A percentile compares a stretch with the other conserved stretches of the same genome.
Conservation (phyloP, 2,797 vertebrate species). For the Pantherophis vulpinus region DNA sequence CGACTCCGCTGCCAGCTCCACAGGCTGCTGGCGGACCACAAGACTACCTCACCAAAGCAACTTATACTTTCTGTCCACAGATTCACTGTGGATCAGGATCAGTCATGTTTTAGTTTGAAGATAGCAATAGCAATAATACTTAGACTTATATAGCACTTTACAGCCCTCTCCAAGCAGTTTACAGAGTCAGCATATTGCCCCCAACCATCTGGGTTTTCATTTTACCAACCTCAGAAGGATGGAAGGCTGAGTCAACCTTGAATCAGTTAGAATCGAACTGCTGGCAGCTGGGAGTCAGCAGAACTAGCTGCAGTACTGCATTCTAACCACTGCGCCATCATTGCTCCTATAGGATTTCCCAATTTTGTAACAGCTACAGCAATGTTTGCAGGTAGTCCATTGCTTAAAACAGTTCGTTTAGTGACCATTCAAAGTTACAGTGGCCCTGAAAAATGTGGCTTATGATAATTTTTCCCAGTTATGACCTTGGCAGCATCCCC, state of each 20-base stretch:
- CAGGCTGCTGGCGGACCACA: no score
- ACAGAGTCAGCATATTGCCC: no score
- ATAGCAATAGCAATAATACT: background rate
- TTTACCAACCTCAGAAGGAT: background rate
- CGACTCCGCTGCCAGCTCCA: no score
- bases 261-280: background rate
- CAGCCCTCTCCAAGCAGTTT: background rate
- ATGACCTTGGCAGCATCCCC: background rate
- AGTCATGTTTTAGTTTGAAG: background rate
- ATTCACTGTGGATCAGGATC: background rate
- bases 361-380: background rate
- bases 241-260: background rate
- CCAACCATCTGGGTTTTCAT: background rate
- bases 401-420: background rate
- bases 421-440: background rate
- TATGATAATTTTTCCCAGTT: background rate
- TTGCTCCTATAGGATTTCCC: background rate
- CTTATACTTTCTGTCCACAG: background rate
- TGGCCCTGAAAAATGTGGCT: background rate
- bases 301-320: background rate
- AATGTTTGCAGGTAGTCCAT: background rate
- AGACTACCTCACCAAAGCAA: background rate
- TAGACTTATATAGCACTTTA: background rate
- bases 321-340: background rate
- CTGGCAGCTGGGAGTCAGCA: background rate